These are phyloP conservation scores for Sycophila texana DNA, from an alignment of 2,888 invertebrate species.

Conservation along the genomic window DNA sequence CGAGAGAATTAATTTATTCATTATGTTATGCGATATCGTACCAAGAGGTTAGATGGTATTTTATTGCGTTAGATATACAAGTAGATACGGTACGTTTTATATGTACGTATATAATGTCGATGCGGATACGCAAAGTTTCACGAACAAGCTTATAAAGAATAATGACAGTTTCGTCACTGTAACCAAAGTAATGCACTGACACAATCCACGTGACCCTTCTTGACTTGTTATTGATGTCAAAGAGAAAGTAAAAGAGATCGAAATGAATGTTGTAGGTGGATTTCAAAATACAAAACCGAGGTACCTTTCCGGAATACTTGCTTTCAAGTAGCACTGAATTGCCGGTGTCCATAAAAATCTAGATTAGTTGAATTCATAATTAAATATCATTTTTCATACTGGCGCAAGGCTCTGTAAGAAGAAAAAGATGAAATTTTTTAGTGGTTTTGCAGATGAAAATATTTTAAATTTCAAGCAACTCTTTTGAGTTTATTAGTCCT, in stretches of 20 bases:
- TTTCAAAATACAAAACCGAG: constrained; percentile 22
- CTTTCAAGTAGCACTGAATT: background rate
- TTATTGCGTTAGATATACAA: too few species aligned
- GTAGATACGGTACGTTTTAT: constrained; percentile 14
- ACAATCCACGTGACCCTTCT: constrained; percentile 13
- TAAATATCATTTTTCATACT: background rate
- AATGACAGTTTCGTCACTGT: constrained; percentile 44
- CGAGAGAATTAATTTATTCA: too few species aligned
- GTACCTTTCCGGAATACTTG: constrained; percentile 17
- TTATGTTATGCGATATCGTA: too few species aligned
- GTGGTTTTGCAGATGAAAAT: constrained; percentile 19
- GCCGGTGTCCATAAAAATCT: background rate
- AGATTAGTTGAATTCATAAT: too few species aligned
- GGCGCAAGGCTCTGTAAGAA: background rate
- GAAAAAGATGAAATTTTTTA: background rate
- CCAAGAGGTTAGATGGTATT: background rate
- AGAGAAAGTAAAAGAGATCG: constrained; percentile 25
- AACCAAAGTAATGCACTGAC: constrained; percentile 2
- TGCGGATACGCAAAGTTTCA: constrained; percentile 19
- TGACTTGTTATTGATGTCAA: constrained; percentile 7
- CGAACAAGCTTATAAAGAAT: constrained; percentile 11
- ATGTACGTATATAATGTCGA: constrained; percentile 14
- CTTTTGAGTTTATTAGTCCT: constrained; percentile 48
- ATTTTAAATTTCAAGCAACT: constrained; percentile 34
- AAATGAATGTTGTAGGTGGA: constrained; percentile 1